These are phyloP conservation scores for Zootoca vivipara DNA, from an alignment of 2,113 vertebrate species.

Conservation along the genomic window DNA sequence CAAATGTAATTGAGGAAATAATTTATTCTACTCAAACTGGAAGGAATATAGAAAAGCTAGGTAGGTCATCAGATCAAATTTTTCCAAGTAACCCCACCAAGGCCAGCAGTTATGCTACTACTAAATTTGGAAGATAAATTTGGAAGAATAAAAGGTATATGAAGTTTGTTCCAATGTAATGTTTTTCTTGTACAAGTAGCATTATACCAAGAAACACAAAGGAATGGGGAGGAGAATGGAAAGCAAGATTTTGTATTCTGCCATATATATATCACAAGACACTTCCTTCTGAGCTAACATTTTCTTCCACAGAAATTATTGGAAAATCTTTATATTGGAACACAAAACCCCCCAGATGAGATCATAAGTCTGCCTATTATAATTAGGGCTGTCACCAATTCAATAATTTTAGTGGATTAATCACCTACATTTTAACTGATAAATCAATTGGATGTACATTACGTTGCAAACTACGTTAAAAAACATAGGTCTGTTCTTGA, in stretches of 20 bases:
- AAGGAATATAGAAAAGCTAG: constrained; percentile 36
- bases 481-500: neutral
- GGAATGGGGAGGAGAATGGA: neutral
- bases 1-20: constrained; percentile 29
- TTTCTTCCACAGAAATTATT: neutral
- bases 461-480: neutral
- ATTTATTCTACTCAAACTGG: constrained; percentile 40
- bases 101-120: neutral
- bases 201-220: constrained; percentile 14
- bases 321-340: neutral
- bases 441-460: neutral
- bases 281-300: neutral
- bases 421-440: neutral
- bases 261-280: neutral
- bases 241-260: neutral
- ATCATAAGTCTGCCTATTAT: neutral
- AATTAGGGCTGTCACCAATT: neutral
- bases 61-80: constrained; percentile 6
- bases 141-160: neutral
- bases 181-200: neutral
- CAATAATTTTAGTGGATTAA: neutral
- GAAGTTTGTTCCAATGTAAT: neutral
- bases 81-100: neutral
- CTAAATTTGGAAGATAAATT: neutral
- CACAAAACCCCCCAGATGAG: neutral